A percentile compares a stretch with the other conserved stretches of the same genome.
phyloP scores from a whole-genome alignment of 1,140 invertebrate genomes.

The Anastatus disparis region DNA sequence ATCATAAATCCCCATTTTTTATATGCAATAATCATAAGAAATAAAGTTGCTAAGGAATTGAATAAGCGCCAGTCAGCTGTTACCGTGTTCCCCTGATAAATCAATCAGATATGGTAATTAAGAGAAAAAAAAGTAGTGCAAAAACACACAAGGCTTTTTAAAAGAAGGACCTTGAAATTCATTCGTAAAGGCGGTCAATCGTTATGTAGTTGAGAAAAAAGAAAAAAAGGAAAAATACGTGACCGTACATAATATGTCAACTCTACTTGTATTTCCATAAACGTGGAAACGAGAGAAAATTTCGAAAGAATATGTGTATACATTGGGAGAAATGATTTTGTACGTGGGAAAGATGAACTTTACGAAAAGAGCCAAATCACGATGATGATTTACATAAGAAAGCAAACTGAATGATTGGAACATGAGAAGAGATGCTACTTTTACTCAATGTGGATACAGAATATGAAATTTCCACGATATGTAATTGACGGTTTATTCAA shows the following conservation, averaged over 20 bases:
- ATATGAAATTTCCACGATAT: neutral
- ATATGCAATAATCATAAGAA: too few relatives aligned
- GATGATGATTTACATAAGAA: neutral
- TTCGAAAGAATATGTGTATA: neutral
- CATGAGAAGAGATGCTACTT: neutral
- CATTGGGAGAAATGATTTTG: neutral
- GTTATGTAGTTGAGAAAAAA: too few relatives aligned
- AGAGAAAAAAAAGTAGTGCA: neutral
- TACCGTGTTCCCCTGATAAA: constrained; percentile 1
- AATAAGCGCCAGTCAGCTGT: neutral
- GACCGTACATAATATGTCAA: neutral
- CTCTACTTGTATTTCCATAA: neutral
- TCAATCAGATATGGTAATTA: constrained; percentile 5
- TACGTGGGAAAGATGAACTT: neutral
- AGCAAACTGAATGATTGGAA: neutral
- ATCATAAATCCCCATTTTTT: too few relatives aligned
- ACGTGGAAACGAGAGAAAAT: neutral
- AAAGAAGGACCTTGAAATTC: neutral
- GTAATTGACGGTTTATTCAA: too few relatives aligned
- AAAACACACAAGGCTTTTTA: too few relatives aligned
- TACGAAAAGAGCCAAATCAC: neutral
- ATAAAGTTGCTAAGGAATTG: too few relatives aligned
- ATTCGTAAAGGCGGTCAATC: neutral
- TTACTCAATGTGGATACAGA: neutral
- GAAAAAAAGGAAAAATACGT: constrained; percentile 4